These are phyloP conservation scores for Diceros bicornis DNA, from an alignment of 2,797 vertebrate genomes.

Conservation along the genomic window DNA sequence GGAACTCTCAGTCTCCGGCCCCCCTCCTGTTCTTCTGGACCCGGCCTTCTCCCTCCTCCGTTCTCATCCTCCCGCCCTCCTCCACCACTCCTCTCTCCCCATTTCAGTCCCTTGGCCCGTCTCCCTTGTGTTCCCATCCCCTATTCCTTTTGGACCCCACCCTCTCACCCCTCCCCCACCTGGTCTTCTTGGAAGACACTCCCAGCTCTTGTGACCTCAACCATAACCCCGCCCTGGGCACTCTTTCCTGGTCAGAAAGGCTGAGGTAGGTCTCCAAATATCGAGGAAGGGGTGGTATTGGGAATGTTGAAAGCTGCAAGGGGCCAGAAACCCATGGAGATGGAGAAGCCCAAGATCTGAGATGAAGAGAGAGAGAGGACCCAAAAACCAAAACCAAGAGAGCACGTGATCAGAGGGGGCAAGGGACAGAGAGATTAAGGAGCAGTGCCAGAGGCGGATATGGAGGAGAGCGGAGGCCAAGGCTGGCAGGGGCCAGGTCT, in stretches of 20 bases:
- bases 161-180: not conserved
- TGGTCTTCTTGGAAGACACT: not conserved
- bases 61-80: not conserved
- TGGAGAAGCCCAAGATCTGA: not conserved
- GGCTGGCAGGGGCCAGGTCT: not conserved
- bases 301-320: not conserved
- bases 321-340: not conserved
- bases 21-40: not conserved
- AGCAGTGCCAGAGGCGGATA: not conserved
- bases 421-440: not conserved
- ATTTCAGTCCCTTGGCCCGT: not conserved
- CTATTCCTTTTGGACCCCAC: not conserved
- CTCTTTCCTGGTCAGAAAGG: not conserved
- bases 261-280: not conserved
- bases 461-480: not conserved
- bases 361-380: not conserved
- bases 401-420: not conserved
- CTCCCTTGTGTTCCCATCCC: not conserved
- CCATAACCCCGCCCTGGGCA: not conserved
- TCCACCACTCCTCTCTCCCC: not conserved
- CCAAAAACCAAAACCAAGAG: not conserved
- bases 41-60: not conserved
- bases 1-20: slow-evolving; percentile 5
- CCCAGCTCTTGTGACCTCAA: not conserved
- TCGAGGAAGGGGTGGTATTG: not conserved